Evolutionary conservation across 2,797 vertebrate species (phyloP).

Genomic region (Margarornis squamiger): DNA sequence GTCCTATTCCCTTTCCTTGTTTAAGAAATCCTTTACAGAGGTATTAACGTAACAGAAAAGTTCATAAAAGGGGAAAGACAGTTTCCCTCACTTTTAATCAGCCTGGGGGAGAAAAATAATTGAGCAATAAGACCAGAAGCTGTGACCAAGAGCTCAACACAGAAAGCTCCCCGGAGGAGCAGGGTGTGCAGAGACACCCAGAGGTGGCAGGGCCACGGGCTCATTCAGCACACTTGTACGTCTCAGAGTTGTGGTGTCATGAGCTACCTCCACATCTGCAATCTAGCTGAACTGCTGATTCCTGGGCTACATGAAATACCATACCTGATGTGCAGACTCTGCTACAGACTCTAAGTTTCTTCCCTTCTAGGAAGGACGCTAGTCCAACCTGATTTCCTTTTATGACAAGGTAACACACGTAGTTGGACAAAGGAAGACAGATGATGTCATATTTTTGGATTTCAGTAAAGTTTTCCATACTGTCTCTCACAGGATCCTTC

Average conservation of each 20-base stretch:
- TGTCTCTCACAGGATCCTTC: too few relatives aligned
- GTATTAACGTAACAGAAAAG: not conserved
- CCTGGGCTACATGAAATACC: not conserved
- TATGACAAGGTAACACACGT: too few relatives aligned
- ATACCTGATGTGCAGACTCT: not conserved
- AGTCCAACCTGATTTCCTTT: too few relatives aligned
- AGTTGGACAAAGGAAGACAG: too few relatives aligned
- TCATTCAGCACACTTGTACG: not conserved
- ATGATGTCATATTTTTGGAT: too few relatives aligned
- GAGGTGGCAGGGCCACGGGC: not conserved
- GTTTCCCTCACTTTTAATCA: not conserved
- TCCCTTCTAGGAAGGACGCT: too few relatives aligned
- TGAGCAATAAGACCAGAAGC: not conserved
- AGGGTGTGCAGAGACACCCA: not conserved
- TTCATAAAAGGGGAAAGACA: not conserved
- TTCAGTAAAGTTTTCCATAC: too few relatives aligned
- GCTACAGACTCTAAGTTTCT: too few relatives aligned
- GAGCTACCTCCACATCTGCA: not conserved
- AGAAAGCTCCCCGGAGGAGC: not conserved
- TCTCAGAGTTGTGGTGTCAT: not conserved
- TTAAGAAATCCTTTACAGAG: not conserved
- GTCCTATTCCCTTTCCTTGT: not conserved
- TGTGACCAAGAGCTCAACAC: not conserved
- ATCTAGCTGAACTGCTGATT: not conserved
- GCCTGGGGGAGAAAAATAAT: fast-evolving